Conservation (phyloP, 2,888 invertebrate species). For the Dynastes tityus region DNA sequence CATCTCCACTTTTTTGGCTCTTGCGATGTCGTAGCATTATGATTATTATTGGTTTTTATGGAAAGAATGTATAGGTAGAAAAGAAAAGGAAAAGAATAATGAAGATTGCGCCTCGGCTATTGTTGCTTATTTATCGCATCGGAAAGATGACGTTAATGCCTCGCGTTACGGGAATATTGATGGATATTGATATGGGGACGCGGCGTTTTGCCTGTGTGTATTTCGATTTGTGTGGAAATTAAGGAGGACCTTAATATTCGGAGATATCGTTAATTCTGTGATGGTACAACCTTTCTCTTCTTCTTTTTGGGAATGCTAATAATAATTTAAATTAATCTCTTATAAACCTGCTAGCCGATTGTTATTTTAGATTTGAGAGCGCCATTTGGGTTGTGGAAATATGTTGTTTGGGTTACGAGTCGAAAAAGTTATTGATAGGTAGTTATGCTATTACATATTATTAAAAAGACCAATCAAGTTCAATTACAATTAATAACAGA, state of each 20-base stretch:
- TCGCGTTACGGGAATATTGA: constrained; percentile 26
- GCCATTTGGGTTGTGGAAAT: neutral
- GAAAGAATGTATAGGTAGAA: neutral
- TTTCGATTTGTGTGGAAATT: constrained; percentile 34
- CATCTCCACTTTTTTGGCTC: neutral
- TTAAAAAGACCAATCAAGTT: no score
- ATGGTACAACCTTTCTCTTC: constrained; percentile 2
- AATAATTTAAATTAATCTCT: constrained; percentile 3
- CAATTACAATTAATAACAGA: no score
- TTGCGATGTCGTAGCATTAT: constrained; percentile 6
- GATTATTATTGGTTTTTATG: constrained; percentile 26
- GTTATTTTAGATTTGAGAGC: neutral
- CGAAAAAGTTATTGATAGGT: no score
- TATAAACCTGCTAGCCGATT: neutral
- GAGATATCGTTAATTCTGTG: constrained; percentile 22
- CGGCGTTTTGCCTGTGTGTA: neutral
- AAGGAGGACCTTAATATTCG: constrained; percentile 3
- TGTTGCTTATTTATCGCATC: constrained; percentile 25
- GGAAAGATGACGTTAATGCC: constrained; percentile 21
- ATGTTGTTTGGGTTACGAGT: neutral
- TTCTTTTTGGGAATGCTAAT: neutral
- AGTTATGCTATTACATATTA: no score
- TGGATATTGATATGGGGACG: constrained; percentile 10
- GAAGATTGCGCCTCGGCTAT: constrained; percentile 7
- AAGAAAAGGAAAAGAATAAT: constrained; percentile 2